phyloP scores from a whole-genome alignment of 2,797 vertebrate species.

The Chrysolophus pictus region DNA sequence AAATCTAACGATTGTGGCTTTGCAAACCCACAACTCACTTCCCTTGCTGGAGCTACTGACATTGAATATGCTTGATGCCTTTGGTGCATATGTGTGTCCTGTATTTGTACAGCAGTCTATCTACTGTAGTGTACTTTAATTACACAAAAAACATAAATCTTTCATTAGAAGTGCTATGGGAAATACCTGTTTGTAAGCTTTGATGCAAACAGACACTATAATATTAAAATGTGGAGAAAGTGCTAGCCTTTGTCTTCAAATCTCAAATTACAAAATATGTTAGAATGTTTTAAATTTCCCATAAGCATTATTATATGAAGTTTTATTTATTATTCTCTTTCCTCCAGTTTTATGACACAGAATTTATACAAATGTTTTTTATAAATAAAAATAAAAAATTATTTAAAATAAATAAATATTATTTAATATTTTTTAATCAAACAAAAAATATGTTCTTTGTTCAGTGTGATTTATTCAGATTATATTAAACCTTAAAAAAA shows the following conservation, averaged over 20 bases:
- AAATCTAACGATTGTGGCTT: neutral
- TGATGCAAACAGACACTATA: neutral
- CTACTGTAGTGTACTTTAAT: neutral
- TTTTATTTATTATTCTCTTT: neutral
- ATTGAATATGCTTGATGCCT: neutral
- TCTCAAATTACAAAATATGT: neutral
- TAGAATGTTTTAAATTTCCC: neutral
- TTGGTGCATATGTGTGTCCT: neutral
- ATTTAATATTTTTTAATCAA: neutral
- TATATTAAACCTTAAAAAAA: neutral
- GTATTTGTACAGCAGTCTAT: neutral
- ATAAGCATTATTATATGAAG: neutral
- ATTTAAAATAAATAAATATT: too few species aligned
- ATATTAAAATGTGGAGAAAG: neutral
- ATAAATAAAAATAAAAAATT: neutral
- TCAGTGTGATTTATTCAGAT: neutral
- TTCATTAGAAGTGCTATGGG: neutral
- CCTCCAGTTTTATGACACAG: neutral
- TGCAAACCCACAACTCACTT: rapidly evolving
- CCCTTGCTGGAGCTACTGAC: neutral
- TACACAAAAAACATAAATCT: neutral
- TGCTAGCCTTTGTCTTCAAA: neutral
- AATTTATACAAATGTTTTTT: neutral
- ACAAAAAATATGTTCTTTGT: neutral
- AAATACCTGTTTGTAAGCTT: neutral